A percentile compares a stretch with the other conserved stretches of the same genome.
Conservation (phyloP, 1,140 invertebrate species). For the Orussus abietinus region DNA sequence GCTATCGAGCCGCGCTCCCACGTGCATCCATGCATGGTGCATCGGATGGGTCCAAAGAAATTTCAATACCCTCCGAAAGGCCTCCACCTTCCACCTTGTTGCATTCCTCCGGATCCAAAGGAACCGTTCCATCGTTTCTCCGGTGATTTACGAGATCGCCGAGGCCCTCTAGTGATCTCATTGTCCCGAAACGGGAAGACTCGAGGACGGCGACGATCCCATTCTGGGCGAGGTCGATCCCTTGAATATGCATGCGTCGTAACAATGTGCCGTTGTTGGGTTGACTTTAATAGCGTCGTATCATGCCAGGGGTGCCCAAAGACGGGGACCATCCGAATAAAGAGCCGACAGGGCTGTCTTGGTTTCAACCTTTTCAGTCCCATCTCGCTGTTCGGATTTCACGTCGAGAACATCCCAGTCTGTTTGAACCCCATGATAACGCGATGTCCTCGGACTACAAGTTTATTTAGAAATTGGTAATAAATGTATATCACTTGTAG, state of each 20-base stretch:
- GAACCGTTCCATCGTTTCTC: not conserved
- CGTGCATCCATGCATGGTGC: not conserved
- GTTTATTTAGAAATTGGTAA: too few relatives aligned
- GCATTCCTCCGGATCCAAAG: not conserved
- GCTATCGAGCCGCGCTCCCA: not conserved
- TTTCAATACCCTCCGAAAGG: not conserved
- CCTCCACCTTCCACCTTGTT: not conserved
- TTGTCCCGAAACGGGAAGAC: conserved; percentile 1
- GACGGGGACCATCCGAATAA: too few relatives aligned
- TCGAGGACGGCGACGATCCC: not conserved
- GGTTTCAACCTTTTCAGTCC: too few relatives aligned
- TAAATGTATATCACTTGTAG: too few relatives aligned
- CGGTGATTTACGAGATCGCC: not conserved
- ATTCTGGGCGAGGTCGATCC: not conserved
- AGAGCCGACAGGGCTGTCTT: too few relatives aligned
- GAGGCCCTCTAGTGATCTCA: conserved; percentile 2
- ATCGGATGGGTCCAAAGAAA: not conserved
- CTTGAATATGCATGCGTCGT: conserved; percentile 2
- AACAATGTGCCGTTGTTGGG: conserved; percentile 7
- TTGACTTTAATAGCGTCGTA: conserved; percentile 5
- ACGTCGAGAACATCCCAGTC: too few relatives aligned
- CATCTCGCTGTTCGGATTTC: too few relatives aligned
- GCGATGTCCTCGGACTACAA: too few relatives aligned
- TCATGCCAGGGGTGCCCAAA: conserved; percentile 7
- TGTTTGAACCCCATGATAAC: too few relatives aligned